Base-by-base conservation (phyloP, 2,888 invertebrate species). In the Elmis aenea region DNA sequence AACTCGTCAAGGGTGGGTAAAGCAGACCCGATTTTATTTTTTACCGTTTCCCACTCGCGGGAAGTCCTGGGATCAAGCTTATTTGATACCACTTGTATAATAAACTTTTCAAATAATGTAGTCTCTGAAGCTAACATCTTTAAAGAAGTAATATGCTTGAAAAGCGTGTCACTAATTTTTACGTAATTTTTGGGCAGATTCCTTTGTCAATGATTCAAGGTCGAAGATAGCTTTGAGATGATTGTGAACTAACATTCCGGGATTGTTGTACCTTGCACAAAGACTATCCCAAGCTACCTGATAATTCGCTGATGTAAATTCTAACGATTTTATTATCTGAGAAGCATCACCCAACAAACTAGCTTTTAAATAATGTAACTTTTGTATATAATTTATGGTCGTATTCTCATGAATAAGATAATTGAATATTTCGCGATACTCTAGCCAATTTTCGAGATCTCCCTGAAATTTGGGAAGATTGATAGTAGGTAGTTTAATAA, bases 291-390 rank as follows among this genome's bases (percentile, higher is more conserved):
- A 32, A 2, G 32, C 32, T 11, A 12, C 3, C 3, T 13, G 2
- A 3, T 18, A 29, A 20, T 29, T 29, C 8, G 5, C 3, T 5
- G 3, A 10, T 3, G 5, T 3, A 18, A 29, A 11, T 18, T 29
- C 12, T n/a, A 29, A 5, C 2, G 3, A 3, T 11, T 9, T 10
- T 9, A 20, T 29, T 29, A 18, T 10, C 18, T 29, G 9, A 12
- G 3, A 3, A 2, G 29, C 29, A 8, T 4, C 6, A 29, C 20
- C 20, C 2, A 3, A 3, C 5, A 29, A 14, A 6, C 9, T 9
- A 2, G 29, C 21, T 18, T 13, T 28, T 26, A 32, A 32, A 12
- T 32, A 32, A 25, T 32, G 32, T 2, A 32, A 32, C 10, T 13
- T 32, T 18, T 29, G 29, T 3, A 18, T 13, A 13, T 29, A 4